These are phyloP conservation scores for Laspeyria flexula DNA, from an alignment of 2,888 invertebrate species.

Conservation along the genomic window DNA sequence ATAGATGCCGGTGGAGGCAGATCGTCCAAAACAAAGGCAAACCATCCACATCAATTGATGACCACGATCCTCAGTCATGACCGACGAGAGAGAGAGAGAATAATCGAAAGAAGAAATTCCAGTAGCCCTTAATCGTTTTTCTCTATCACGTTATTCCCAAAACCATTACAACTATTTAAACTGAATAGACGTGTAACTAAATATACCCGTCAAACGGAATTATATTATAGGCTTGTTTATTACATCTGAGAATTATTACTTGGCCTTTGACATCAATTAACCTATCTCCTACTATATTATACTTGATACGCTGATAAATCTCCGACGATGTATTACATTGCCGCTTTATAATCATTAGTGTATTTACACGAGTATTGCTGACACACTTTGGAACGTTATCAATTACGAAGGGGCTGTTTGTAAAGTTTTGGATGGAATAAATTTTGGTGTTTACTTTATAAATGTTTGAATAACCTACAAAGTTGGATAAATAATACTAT, in stretches of 20 bases:
- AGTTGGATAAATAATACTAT: not conserved
- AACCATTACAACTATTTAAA: not conserved
- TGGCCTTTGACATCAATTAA: slow-evolving; percentile 68
- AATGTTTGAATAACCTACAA: slow-evolving; percentile 21
- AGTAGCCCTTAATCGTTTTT: no score
- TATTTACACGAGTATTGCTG: not conserved
- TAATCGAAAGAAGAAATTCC: no score
- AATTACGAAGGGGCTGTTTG: not conserved
- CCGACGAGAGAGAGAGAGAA: no score
- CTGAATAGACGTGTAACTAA: not conserved
- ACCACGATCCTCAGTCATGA: no score
- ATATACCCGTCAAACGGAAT: not conserved
- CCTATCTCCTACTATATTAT: slow-evolving; percentile 41
- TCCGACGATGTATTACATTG: slow-evolving; percentile 33
- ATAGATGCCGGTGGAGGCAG: no score
- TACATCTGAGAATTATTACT: slow-evolving; percentile 47
- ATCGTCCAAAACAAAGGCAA: no score
- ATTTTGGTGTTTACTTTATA: slow-evolving; percentile 23
- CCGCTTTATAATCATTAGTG: slow-evolving; percentile 24
- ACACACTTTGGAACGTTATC: slow-evolving; percentile 25
- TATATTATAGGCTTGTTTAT: slow-evolving; percentile 30
- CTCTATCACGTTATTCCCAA: no score
- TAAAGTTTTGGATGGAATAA: not conserved
- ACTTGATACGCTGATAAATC: slow-evolving; percentile 33
- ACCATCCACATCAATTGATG: no score